phyloP scores from a whole-genome alignment of 1,140 invertebrate genomes.

The Trichogramma pretiosum region DNA sequence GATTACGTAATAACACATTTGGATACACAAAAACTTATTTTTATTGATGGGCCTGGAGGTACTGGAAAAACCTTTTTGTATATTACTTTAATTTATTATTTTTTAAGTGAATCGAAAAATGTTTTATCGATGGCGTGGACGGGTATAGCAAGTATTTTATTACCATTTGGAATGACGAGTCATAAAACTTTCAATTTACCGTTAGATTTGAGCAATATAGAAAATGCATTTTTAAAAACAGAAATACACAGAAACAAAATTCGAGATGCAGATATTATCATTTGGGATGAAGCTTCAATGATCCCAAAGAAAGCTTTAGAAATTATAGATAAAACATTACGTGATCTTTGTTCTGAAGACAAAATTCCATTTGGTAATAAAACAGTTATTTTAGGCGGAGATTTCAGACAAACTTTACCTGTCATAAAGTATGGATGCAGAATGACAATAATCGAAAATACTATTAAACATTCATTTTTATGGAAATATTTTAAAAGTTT shows the following conservation, averaged over 20 bases:
- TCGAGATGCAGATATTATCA: not conserved
- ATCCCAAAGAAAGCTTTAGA: constrained; percentile 1
- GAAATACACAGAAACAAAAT: not conserved
- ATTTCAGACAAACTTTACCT: not conserved
- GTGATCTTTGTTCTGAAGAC: not conserved
- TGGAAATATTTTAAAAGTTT: not conserved
- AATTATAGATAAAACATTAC: not conserved
- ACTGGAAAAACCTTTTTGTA: not conserved
- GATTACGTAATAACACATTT: too few relatives aligned
- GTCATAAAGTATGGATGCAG: not conserved
- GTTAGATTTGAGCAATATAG: not conserved
- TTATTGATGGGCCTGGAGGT: not conserved
- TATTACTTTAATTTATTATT: not conserved
- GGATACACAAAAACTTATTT: too few relatives aligned
- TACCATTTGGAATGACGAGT: not conserved
- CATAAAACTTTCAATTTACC: not conserved
- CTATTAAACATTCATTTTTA: not conserved
- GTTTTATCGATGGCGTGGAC: not conserved
- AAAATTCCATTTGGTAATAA: not conserved
- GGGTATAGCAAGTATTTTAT: not conserved
- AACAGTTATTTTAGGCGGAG: not conserved
- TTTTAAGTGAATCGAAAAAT: not conserved
- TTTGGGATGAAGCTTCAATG: not conserved
- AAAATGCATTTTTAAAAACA: not conserved
- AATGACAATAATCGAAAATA: not conserved